Conservation (phyloP, 2,888 invertebrate species). For the Melanophora roralis region DNA sequence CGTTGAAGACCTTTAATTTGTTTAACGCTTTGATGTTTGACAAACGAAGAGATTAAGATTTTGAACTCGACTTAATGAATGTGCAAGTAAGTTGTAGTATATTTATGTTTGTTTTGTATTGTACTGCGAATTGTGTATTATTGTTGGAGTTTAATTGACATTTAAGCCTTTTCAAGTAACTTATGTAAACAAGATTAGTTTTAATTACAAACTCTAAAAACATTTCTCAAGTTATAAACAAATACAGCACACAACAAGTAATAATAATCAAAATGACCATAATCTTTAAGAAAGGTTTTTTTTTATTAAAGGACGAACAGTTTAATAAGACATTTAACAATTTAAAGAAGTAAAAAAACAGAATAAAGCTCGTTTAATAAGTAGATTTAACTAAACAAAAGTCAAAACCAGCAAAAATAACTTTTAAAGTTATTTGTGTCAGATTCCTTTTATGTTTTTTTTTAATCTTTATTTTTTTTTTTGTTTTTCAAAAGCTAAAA, state of each 20-base stretch:
- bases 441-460: slow-evolving; percentile 13
- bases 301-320: too few species aligned
- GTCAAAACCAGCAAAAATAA: background rate
- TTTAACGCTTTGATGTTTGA: slow-evolving; percentile 57
- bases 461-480: background rate
- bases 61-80: slow-evolving; percentile 12
- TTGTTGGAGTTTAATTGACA: slow-evolving; percentile 46
- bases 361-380: background rate
- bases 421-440: slow-evolving; percentile 13
- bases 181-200: slow-evolving; percentile 52
- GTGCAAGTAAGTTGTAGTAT: background rate
- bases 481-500: slow-evolving; percentile 17
- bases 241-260: too few species aligned
- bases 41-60: slow-evolving; percentile 27
- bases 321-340: too few species aligned
- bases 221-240: slow-evolving; percentile 28
- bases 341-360: too few species aligned
- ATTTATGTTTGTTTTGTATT: background rate
- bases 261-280: too few species aligned
- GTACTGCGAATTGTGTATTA: background rate
- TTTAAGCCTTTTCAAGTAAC: slow-evolving; percentile 55
- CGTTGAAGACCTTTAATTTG: slow-evolving; percentile 40
- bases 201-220: slow-evolving; percentile 28
- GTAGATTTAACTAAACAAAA: background rate
- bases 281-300: too few species aligned